Conservation (phyloP, 2,888 invertebrate genomes). For the Nephrotoma guestfalica region DNA sequence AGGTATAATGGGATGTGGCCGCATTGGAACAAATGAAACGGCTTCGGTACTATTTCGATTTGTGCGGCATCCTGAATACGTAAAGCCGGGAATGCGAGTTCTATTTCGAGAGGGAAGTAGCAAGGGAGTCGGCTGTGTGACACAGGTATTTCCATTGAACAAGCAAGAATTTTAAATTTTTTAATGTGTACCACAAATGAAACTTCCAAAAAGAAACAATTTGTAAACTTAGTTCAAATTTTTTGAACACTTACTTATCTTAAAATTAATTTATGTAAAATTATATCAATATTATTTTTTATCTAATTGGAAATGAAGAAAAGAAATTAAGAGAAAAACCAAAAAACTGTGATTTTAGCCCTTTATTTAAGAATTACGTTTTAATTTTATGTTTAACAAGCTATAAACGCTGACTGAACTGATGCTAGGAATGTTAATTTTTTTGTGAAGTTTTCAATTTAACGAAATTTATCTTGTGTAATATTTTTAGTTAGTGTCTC, state of each 20-base stretch:
- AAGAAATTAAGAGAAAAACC: neutral
- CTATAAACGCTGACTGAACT: neutral
- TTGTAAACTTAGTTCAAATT: neutral
- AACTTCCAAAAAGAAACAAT: neutral
- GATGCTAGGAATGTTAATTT: neutral
- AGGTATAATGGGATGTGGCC: constrained; percentile 43
- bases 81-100: constrained; percentile 59
- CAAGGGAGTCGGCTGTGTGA: constrained; percentile 75
- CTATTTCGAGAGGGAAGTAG: constrained; percentile 72
- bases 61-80: constrained; percentile 76
- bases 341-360: neutral
- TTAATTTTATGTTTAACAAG: neutral
- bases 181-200: neutral
- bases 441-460: neutral
- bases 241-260: neutral
- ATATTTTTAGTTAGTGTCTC: neutral
- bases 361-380: neutral
- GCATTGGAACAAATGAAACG: constrained; percentile 60
- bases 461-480: neutral
- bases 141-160: constrained; percentile 52
- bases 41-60: constrained; percentile 83
- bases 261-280: neutral
- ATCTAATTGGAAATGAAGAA: neutral
- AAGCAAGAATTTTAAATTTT: constrained; percentile 13
- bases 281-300: neutral